Percentiles rank a stretch among this genome's conserved stretches.
phyloP scores from a whole-genome alignment of 2,888 invertebrate species.

The Epiblema foenella region DNA sequence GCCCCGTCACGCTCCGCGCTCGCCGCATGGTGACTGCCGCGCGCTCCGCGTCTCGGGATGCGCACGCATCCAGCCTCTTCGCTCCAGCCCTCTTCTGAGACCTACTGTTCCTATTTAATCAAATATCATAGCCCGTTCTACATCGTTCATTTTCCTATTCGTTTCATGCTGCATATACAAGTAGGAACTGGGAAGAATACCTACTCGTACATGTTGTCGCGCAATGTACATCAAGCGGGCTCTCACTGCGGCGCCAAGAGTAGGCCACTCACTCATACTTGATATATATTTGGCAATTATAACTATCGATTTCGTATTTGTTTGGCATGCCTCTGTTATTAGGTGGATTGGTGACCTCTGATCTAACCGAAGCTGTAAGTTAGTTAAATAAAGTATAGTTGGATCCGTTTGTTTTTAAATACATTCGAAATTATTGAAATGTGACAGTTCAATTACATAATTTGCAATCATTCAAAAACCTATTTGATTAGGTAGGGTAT shows the following conservation, averaged over 20 bases:
- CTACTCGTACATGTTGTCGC: not conserved
- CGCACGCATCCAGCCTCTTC: slow-evolving; percentile 76
- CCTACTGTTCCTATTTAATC: slow-evolving; percentile 23
- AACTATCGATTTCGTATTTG: slow-evolving; percentile 46
- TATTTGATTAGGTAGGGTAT: no score
- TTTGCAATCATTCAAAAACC: no score
- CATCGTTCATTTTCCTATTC: slow-evolving; percentile 19
- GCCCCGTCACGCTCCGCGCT: slow-evolving; percentile 84
- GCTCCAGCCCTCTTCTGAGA: slow-evolving; percentile 62
- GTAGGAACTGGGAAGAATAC: not conserved
- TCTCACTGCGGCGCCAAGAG: not conserved
- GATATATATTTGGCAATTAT: slow-evolving; percentile 38
- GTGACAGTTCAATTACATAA: no score
- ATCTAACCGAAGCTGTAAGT: slow-evolving; percentile 6
- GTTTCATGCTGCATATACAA: slow-evolving; percentile 17
- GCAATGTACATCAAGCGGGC: slow-evolving; percentile 27
- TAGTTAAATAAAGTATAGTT: not conserved
- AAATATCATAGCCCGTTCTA: slow-evolving; percentile 23
- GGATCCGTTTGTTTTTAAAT: no score
- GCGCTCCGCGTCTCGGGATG: slow-evolving; percentile 56
- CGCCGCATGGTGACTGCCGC: slow-evolving; percentile 80
- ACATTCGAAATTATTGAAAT: no score
- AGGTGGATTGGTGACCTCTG: slow-evolving; percentile 26
- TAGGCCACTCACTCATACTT: slow-evolving; percentile 22
- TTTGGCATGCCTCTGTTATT: slow-evolving; percentile 45